Conservation (phyloP, 2,888 invertebrate species). For the Zonitis immaculata region DNA sequence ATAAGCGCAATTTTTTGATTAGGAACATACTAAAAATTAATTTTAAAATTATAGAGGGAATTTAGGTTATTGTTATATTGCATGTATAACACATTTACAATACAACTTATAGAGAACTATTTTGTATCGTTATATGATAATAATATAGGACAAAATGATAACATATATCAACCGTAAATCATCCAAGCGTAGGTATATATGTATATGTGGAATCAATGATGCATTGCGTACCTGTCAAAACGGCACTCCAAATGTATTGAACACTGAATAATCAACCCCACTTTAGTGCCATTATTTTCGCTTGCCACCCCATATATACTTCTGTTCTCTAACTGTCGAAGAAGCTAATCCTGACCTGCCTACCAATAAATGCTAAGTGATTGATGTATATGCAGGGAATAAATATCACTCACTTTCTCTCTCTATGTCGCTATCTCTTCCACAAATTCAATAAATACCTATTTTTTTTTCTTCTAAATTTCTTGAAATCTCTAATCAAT, state of each 20-base stretch:
- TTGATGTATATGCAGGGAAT: slow-evolving; percentile 36
- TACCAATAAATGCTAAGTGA: slow-evolving; percentile 28
- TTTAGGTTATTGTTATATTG: neutral
- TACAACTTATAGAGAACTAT: neutral
- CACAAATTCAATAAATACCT: neutral
- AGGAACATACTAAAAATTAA: too few relatives aligned
- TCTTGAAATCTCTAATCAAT: neutral
- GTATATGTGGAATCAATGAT: slow-evolving; percentile 36
- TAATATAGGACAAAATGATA: slow-evolving; percentile 14
- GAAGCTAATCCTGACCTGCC: slow-evolving; percentile 12
- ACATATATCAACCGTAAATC: slow-evolving; percentile 29
- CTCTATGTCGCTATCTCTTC: neutral
- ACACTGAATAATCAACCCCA: slow-evolving; percentile 9
- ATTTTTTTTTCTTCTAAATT: too few relatives aligned
- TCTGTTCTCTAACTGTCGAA: neutral
- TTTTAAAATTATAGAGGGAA: too few relatives aligned
- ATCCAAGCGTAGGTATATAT: too few relatives aligned
- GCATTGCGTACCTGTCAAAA: slow-evolving; percentile 39
- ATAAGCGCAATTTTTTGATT: too few relatives aligned
- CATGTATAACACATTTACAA: neutral
- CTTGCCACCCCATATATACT: neutral
- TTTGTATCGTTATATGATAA: slow-evolving; percentile 17
- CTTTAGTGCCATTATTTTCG: slow-evolving; percentile 1
- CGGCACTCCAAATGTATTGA: slow-evolving; percentile 41
- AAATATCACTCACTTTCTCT: slow-evolving; percentile 14